phyloP scores from a whole-genome alignment of 2,888 invertebrate species.

The Taenaris catops region DNA sequence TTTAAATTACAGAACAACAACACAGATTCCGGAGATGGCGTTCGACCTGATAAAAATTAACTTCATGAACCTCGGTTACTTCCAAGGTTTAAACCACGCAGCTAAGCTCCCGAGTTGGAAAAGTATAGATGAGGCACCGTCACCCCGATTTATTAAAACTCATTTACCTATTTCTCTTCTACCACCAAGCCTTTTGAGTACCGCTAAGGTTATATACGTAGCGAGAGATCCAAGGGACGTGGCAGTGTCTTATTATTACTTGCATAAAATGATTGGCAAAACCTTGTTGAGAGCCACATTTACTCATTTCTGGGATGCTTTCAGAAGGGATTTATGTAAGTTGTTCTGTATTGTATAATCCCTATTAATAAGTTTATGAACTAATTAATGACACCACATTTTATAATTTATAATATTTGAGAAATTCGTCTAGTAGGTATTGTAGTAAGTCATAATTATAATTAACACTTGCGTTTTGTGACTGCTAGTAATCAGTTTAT shows the following conservation, averaged over 20 bases:
- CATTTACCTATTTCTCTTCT: slow-evolving; percentile 81
- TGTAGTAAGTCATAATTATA: too few relatives aligned
- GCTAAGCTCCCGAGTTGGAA: slow-evolving; percentile 53
- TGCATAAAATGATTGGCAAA: slow-evolving; percentile 77
- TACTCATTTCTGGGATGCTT: slow-evolving; percentile 80
- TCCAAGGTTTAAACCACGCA: slow-evolving; percentile 59
- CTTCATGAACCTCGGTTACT: slow-evolving; percentile 58
- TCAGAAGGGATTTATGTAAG: slow-evolving; percentile 79
- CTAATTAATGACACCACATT: too few relatives aligned
- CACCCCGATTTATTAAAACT: slow-evolving; percentile 82
- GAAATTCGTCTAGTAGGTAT: too few relatives aligned
- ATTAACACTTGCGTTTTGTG: too few relatives aligned
- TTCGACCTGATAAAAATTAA: slow-evolving; percentile 56
- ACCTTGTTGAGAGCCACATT: slow-evolving; percentile 74
- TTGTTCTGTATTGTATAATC: too few relatives aligned
- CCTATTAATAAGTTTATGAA: too few relatives aligned
- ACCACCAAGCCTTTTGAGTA: slow-evolving; percentile 66
- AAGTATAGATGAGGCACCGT: slow-evolving; percentile 49
- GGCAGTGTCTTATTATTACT: slow-evolving; percentile 84
- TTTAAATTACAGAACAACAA: slow-evolving; percentile 42
- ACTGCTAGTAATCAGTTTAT: too few relatives aligned
- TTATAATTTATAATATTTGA: too few relatives aligned
- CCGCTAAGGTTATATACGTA: slow-evolving; percentile 83
- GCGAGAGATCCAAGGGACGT: slow-evolving; percentile 87
- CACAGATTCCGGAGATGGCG: slow-evolving; percentile 56